Evolutionary conservation across 2,113 vertebrate genomes (phyloP).

Genomic region (Vidua macroura): DNA sequence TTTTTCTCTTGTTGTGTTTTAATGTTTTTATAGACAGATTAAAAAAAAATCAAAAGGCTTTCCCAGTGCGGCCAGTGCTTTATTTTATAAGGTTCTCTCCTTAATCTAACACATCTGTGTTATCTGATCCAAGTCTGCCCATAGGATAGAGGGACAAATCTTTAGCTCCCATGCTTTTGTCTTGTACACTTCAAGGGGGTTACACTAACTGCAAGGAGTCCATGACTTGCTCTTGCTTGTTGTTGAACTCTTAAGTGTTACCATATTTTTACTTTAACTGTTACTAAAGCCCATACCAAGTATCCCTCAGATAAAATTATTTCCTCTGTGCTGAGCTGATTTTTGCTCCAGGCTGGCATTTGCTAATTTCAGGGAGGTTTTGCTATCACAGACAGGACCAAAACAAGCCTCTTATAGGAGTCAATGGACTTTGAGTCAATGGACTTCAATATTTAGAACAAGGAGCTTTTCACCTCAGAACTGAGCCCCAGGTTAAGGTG

Average conservation of each 20-base stretch:
- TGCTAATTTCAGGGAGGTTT: conserved; percentile 13
- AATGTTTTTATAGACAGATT: not conserved
- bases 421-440: not conserved
- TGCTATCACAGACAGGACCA: not conserved
- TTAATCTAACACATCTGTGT: conserved; percentile 60
- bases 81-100: conserved; percentile 17
- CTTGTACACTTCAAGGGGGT: not conserved
- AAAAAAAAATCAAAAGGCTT: not conserved
- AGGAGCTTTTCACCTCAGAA: not conserved
- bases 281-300: not conserved
- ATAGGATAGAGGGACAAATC: conserved; percentile 24
- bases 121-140: conserved; percentile 34
- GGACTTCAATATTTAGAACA: not conserved
- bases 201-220: not conserved
- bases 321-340: not conserved
- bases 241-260: conserved; percentile 36
- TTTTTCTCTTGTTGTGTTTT: not conserved
- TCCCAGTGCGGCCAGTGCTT: not conserved
- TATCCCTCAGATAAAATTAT: not conserved
- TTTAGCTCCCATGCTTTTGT: not conserved
- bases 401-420: not conserved
- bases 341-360: conserved; percentile 11
- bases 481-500: not conserved
- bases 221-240: not conserved
- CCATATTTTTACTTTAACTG: conserved; percentile 23